Evolutionary conservation across 1,140 invertebrate species (phyloP).

Genomic region (Capitella teleta): DNA sequence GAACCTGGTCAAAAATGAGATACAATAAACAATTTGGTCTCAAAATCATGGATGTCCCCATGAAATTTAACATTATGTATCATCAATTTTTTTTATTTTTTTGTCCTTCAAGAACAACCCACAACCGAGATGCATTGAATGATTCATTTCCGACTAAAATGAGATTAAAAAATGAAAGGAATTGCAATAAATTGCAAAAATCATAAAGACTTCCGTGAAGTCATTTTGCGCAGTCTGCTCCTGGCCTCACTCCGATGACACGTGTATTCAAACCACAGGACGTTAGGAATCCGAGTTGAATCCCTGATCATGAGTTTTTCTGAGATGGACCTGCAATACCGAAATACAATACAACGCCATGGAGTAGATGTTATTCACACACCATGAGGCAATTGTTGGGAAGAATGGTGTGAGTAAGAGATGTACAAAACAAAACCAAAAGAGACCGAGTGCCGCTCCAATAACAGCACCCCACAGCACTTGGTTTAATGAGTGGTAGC

Average conservation of each 20-base stretch:
- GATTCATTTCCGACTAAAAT: too few relatives aligned
- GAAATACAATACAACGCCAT: background rate
- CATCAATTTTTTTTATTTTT: too few relatives aligned
- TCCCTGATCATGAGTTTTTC: slow-evolving; percentile 62
- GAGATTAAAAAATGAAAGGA: too few relatives aligned
- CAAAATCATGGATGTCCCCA: too few relatives aligned
- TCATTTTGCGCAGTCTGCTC: slow-evolving; percentile 2
- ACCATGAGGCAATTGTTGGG: slow-evolving; percentile 75
- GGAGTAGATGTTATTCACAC: slow-evolving; percentile 32
- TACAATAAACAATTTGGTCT: too few relatives aligned
- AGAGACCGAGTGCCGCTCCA: slow-evolving; percentile 55
- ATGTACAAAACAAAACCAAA: slow-evolving; percentile 71
- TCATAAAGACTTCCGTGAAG: background rate
- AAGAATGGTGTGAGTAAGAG: slow-evolving; percentile 71
- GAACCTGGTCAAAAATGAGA: too few relatives aligned
- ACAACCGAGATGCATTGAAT: too few relatives aligned
- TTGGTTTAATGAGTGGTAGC: slow-evolving; percentile 75
- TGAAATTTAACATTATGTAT: too few relatives aligned
- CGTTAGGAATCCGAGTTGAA: slow-evolving; percentile 82
- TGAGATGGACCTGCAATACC: background rate
- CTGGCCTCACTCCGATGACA: slow-evolving; percentile 59
- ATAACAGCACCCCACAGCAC: slow-evolving; percentile 64
- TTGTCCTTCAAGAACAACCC: too few relatives aligned
- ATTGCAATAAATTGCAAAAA: too few relatives aligned
- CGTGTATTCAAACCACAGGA: slow-evolving; percentile 91